Evolutionary conservation across 2,797 vertebrate genomes (phyloP), one percentile per base, ranked within the genome.

Genomic region (Coregonus ussuriensis): DNA sequence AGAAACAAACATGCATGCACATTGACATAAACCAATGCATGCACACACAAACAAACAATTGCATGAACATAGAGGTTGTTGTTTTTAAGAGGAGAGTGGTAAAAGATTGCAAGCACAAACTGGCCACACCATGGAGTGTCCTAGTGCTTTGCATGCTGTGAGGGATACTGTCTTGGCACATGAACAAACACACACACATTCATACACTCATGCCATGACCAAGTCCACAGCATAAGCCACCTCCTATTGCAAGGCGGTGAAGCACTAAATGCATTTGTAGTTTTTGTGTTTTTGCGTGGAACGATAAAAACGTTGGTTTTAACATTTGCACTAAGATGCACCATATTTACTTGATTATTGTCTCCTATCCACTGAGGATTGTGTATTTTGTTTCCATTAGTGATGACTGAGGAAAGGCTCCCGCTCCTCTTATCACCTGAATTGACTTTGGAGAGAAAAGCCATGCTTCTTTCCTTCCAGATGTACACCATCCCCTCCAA

Each of bases 341-440:
- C 6, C 21, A 21, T 25, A 47, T 91, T 93, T 94, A 96, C 95
- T 96, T 95, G 95, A 95, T 87, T 47, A 91, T 83, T 83, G 91
- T 87, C 82, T 92, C 88, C 84, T 90, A 79, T 93, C 90, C 88
- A 91, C 87, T 86, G 87, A 93, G 13, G 37, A 47, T 47, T 13
- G 41, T 47, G 41, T 47, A 47, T 41, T 29, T 33, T 69, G 47
- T 29, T 76, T 53, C 65, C 41, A 15, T 37, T 62, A 54, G n/a
- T 63, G 59, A 25, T 62, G 21, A 71, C 21, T 51, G 47, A 73
- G 77, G 83, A 88, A 71, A 52, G 13, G 66, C 70, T 71, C 29
- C 25, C 59, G 53, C 21, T 79, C 81, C 74, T 75, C 18, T 72
- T 72, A 15, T 18, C 72, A 72, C 37, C 29, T 76, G 54, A 47